These are phyloP conservation scores for Elmis aenea DNA, from an alignment of 2,888 invertebrate genomes.

Conservation along the genomic window DNA sequence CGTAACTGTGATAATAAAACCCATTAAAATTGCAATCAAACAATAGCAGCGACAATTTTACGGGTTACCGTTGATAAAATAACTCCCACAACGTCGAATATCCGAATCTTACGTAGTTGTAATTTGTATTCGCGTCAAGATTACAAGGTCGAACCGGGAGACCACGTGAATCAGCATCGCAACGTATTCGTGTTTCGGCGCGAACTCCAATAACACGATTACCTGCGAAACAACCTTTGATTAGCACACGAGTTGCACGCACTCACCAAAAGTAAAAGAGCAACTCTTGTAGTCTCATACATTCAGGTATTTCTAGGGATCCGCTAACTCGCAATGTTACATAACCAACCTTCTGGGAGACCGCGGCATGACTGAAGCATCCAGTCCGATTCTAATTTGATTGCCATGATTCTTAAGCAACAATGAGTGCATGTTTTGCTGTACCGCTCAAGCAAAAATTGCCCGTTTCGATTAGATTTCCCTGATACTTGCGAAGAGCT, in stretches of 20 bases:
- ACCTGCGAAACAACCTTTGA: slow-evolving; percentile 6
- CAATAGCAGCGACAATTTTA: too few species aligned
- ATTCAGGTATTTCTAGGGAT: neutral
- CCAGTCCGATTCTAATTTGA: slow-evolving; percentile 22
- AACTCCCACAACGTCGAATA: slow-evolving; percentile 13
- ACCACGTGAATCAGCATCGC: slow-evolving; percentile 21
- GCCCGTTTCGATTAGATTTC: too few species aligned
- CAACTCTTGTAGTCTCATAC: slow-evolving; percentile 2
- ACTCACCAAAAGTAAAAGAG: neutral
- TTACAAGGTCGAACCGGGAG: slow-evolving; percentile 19
- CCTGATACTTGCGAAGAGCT: too few species aligned
- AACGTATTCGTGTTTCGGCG: slow-evolving; percentile 20
- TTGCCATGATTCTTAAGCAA: too few species aligned
- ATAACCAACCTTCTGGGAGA: slow-evolving; percentile 19
- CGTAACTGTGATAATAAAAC: too few species aligned
- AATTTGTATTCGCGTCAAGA: slow-evolving; percentile 14
- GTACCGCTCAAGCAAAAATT: too few species aligned
- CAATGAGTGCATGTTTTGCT: too few species aligned
- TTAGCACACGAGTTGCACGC: slow-evolving; percentile 14
- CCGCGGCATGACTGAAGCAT: slow-evolving; percentile 21
- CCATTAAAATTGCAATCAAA: too few species aligned
- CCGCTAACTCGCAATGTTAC: slow-evolving; percentile 1
- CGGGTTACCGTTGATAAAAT: slow-evolving; percentile 6
- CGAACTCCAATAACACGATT: slow-evolving; percentile 15
- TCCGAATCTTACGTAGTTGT: slow-evolving; percentile 11